A percentile compares a stretch with the other conserved stretches of the same genome.
These are phyloP conservation scores for Sparidentex hasta DNA, from an alignment of 2,797 vertebrate species.

Conservation along the genomic window DNA sequence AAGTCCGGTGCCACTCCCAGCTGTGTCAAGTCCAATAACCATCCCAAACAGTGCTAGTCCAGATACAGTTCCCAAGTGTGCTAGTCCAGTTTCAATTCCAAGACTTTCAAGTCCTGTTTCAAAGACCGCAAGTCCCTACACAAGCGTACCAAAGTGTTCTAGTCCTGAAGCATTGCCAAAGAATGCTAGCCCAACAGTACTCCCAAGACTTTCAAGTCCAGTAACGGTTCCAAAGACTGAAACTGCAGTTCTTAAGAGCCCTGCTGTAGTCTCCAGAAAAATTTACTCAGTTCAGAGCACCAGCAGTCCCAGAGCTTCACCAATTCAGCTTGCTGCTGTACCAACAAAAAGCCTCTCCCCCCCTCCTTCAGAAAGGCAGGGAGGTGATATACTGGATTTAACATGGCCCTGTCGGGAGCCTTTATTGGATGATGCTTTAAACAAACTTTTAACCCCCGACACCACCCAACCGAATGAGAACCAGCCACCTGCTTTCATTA, in stretches of 20 bases:
- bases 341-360: constrained; percentile 37
- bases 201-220: constrained; percentile 61
- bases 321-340: constrained; percentile 22
- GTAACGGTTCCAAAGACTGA: constrained; percentile 44
- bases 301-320: constrained; percentile 68
- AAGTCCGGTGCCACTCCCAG: constrained; percentile 52
- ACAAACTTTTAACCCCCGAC: constrained; percentile 75
- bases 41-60: constrained; percentile 48
- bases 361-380: constrained; percentile 41
- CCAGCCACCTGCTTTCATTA: constrained; percentile 54
- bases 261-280: constrained; percentile 61
- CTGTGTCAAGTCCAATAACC: constrained; percentile 18
- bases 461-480: constrained; percentile 42
- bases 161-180: constrained; percentile 49
- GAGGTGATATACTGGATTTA: constrained; percentile 51
- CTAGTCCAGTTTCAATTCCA: constrained; percentile 62
- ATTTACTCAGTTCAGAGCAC: constrained; percentile 49
- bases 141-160: constrained; percentile 35
- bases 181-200: constrained; percentile 30
- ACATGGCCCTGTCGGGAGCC: constrained; percentile 74
- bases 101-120: constrained; percentile 68
- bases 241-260: constrained; percentile 54
- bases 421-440: constrained; percentile 73
- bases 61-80: constrained; percentile 45
- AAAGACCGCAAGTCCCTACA: constrained; percentile 53